Percentiles rank a stretch among this genome's conserved stretches.
Conservation (phyloP, 2,797 vertebrate species). For the Pangasius mekongensis region DNA sequence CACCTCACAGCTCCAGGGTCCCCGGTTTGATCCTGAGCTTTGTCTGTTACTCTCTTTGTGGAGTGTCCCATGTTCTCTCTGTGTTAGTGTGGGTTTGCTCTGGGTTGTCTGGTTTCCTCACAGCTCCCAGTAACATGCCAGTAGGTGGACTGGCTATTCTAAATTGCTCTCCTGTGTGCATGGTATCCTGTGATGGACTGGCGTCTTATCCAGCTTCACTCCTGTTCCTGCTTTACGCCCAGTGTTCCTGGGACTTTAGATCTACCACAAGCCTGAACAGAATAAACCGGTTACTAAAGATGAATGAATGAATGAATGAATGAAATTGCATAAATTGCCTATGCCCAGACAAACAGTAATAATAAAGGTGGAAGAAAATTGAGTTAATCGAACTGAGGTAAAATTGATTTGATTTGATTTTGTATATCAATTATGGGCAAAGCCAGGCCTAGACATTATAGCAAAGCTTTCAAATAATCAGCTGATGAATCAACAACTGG, state of each 20-base stretch:
- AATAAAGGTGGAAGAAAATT: neutral
- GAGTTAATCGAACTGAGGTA: neutral
- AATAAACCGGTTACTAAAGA: neutral
- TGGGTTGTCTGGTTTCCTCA: neutral
- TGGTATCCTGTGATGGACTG: neutral
- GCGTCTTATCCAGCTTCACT: neutral
- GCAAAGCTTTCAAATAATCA: neutral
- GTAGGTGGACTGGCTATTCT: neutral
- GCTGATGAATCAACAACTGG: neutral
- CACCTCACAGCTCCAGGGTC: too few species aligned
- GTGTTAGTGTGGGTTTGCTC: neutral
- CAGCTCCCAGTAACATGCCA: neutral
- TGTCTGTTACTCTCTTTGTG: too few species aligned
- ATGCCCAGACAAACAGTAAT: slow-evolving; percentile 9
- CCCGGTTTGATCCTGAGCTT: too few species aligned
- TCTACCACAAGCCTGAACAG: neutral
- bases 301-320: neutral
- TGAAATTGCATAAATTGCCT: neutral
- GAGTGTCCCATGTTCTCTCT: too few species aligned
- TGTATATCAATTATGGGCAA: neutral
- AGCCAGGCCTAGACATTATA: neutral
- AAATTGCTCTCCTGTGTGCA: neutral
- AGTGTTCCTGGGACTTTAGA: neutral
- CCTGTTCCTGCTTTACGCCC: neutral
- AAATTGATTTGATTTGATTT: neutral